These are phyloP conservation scores for Pyrocephalus nanus DNA, from an alignment of 2,797 vertebrate species.

Conservation along the genomic window DNA sequence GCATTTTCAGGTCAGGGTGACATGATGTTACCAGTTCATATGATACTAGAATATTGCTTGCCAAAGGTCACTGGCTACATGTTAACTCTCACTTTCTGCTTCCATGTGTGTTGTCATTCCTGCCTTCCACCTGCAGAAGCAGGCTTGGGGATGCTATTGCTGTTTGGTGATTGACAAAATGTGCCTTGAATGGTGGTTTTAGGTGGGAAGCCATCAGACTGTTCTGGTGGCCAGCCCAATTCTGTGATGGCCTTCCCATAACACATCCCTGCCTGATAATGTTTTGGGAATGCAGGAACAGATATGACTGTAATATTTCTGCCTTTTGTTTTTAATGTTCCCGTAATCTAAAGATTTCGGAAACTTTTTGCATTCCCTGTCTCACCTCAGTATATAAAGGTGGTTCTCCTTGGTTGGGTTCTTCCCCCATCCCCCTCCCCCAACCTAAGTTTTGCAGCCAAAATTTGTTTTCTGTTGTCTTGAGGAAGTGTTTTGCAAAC, in stretches of 20 bases:
- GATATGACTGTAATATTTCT: neutral
- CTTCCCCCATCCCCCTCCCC: neutral
- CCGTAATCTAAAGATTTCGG: neutral
- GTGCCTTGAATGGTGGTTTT: neutral
- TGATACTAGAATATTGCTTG: neutral
- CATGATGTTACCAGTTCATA: neutral
- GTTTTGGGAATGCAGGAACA: accelerated
- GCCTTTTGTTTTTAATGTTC: neutral
- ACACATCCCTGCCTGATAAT: neutral
- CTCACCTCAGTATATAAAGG: neutral
- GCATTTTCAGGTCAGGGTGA: accelerated
- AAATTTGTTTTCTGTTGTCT: neutral
- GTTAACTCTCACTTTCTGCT: neutral
- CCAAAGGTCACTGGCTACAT: neutral
- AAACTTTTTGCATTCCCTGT: neutral
- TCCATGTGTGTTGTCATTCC: neutral
- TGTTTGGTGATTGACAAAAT: neutral
- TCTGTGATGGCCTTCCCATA: neutral
- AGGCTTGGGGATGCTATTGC: neutral
- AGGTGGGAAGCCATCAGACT: neutral
- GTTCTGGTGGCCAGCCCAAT: neutral
- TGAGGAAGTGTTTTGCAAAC: neutral
- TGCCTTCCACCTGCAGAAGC: neutral
- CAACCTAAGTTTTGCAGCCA: neutral
- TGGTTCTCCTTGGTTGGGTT: neutral